phyloP scores from a whole-genome alignment of 2,113 vertebrate genomes.

The Thymallus thymallus region DNA sequence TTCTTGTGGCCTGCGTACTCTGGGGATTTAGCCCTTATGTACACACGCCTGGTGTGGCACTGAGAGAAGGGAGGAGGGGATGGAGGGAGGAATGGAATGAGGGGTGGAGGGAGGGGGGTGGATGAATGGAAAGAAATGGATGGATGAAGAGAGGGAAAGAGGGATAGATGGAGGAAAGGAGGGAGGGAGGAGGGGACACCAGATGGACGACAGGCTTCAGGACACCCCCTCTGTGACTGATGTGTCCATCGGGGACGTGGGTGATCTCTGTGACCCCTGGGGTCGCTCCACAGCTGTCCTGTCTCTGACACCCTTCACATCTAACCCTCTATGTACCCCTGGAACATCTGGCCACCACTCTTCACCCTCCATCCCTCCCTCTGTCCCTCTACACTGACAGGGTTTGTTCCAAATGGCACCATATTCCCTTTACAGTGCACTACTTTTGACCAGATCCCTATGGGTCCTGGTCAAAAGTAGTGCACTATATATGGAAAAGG shows the following conservation, averaged over 20 bases:
- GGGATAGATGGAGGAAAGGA: constrained; percentile 8
- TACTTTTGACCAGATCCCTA: too few species aligned
- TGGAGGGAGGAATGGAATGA: constrained; percentile 1
- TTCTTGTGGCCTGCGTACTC: constrained; percentile 50
- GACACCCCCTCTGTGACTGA: constrained; percentile 63
- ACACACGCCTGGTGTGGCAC: constrained; percentile 51
- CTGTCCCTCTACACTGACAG: too few species aligned
- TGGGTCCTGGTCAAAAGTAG: too few species aligned
- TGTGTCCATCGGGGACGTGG: constrained; percentile 53
- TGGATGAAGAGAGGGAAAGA: not conserved
- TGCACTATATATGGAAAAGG: not conserved
- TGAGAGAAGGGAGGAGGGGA: constrained; percentile 8
- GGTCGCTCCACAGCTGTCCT: constrained; percentile 67
- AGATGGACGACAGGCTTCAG: constrained; percentile 52
- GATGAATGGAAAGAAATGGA: not conserved
- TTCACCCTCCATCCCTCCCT: not conserved
- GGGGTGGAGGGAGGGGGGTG: not conserved
- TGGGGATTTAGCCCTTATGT: constrained; percentile 47
- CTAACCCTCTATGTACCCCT: constrained; percentile 54
- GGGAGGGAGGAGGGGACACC: constrained; percentile 22
- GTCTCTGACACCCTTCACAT: constrained; percentile 61
- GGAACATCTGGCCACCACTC: constrained; percentile 65
- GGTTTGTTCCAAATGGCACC: too few species aligned
- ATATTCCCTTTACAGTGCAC: not conserved
- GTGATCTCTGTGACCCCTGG: constrained; percentile 29